Conservation (phyloP, 1,140 invertebrate genomes). For the Drosophila kanapiae region DNA sequence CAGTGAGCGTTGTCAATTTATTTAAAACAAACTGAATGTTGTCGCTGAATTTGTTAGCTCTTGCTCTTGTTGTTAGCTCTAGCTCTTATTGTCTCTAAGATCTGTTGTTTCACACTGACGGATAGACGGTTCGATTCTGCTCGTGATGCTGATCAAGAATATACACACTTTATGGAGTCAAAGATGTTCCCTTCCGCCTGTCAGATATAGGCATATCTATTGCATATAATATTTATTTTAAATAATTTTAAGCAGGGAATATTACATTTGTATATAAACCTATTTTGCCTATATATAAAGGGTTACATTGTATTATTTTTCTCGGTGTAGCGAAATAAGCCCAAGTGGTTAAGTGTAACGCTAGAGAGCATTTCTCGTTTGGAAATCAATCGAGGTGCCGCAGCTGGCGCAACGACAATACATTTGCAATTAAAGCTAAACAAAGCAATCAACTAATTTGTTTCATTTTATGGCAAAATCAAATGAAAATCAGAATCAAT, state of each 20-base stretch:
- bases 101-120: no score
- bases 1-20: no score
- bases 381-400: conserved; percentile 74
- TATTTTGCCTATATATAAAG: no score
- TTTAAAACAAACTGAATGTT: no score
- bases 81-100: no score
- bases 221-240: background rate
- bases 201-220: background rate
- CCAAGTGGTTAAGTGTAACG: conserved; percentile 49
- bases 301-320: background rate
- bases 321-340: background rate
- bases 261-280: background rate
- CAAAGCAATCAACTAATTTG: conserved; percentile 73
- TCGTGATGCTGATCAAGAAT: no score
- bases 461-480: conserved; percentile 77
- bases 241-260: background rate
- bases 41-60: no score
- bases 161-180: no score
- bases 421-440: conserved; percentile 68
- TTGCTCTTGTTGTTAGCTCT: no score
- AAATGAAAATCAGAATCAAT: conserved; percentile 65
- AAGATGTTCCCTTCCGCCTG: no score
- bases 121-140: no score
- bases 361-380: conserved; percentile 52
- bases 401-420: conserved; percentile 64